A percentile compares a stretch with the other conserved stretches of the same genome.
phyloP scores from a whole-genome alignment of 2,113 vertebrate species.

The Ia io region DNA sequence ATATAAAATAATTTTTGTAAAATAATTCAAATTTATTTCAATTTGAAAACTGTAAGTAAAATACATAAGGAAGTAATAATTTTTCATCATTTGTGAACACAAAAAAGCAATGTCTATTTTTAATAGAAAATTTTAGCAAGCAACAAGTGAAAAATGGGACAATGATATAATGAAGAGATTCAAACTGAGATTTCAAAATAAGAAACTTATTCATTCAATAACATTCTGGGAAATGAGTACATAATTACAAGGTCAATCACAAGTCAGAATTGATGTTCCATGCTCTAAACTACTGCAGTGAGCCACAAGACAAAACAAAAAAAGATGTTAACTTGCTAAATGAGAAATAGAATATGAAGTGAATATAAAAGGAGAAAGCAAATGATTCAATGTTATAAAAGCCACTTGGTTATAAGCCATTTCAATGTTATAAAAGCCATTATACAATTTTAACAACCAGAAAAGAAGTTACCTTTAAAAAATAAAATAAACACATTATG shows the following conservation, averaged over 20 bases:
- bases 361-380: slow-evolving; percentile 1
- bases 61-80: neutral
- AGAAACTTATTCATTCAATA: neutral
- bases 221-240: neutral
- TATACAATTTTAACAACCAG: neutral
- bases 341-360: neutral
- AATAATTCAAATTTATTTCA: neutral
- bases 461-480: neutral
- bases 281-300: neutral
- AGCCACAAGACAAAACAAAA: neutral
- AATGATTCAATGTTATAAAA: neutral
- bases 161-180: neutral
- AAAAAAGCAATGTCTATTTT: neutral
- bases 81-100: neutral
- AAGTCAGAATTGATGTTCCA: neutral
- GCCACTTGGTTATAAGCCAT: neutral
- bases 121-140: neutral
- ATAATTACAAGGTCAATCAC: neutral
- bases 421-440: neutral
- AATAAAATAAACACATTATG: neutral
- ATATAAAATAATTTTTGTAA: neutral
- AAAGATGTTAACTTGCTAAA: neutral
- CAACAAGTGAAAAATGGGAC: neutral
- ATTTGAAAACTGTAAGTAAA: neutral
- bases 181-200: slow-evolving; percentile 27